These are phyloP conservation scores for Calliopsis andreniformis DNA, from an alignment of 1,140 invertebrate species.

Conservation along the genomic window DNA sequence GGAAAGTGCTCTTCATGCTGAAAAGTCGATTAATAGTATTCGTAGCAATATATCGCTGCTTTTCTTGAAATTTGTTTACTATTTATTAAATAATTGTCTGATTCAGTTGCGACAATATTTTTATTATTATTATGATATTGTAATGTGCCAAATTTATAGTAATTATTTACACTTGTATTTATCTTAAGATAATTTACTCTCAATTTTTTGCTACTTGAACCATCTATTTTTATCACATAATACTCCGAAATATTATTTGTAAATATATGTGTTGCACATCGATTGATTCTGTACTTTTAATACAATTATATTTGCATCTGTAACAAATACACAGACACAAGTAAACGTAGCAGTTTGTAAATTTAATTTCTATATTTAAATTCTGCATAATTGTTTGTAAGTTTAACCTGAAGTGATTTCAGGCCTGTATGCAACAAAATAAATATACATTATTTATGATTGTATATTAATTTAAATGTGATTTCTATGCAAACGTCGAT, in stretches of 20 bases:
- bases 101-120: background rate
- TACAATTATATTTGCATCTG: background rate
- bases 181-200: background rate
- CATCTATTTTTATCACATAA: slow-evolving; percentile 11
- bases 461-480: slow-evolving; percentile 13
- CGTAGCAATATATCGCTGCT: background rate
- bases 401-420: background rate
- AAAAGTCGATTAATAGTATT: background rate
- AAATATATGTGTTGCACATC: slow-evolving; percentile 16
- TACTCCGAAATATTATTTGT: slow-evolving; percentile 29
- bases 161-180: background rate
- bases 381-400: slow-evolving; percentile 12
- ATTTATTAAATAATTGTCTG: background rate
- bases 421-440: slow-evolving; percentile 6
- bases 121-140: slow-evolving; percentile 1
- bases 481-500: background rate
- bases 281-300: slow-evolving; percentile 5
- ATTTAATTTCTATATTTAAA: slow-evolving; percentile 23
- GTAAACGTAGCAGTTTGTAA: slow-evolving; percentile 25
- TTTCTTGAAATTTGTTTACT: background rate
- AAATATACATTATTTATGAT: slow-evolving; percentile 49
- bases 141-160: slow-evolving; percentile 48
- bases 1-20: background rate
- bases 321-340: background rate
- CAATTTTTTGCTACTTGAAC: background rate